Evolutionary conservation across 2,113 vertebrate genomes (phyloP), one percentile per base, ranked within the genome.

Genomic region (Nettapus auritus): DNA sequence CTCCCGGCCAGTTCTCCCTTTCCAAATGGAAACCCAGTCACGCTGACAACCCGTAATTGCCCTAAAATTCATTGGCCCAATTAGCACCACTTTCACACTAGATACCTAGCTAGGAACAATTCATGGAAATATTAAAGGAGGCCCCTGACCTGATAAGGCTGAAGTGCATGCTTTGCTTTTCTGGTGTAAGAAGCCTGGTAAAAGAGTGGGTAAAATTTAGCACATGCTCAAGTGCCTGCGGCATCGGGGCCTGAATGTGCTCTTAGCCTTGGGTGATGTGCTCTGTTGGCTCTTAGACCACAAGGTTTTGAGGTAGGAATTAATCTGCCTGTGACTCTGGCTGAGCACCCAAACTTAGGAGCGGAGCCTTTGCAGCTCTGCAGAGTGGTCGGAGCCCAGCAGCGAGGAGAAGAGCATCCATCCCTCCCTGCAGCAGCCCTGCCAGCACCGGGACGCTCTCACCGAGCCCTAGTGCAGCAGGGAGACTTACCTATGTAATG

Each of bases 101-200:
- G 81, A 82, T 79, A 93, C 94, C 92, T 86, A 90, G 40, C 86
- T 63, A 77, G 81, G 83, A 96, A 93, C 94, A 97, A 96, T 96
- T 96, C 87, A 12, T 96, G 90, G 90, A 96, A 94, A 94, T 92
- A 93, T 92, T 95, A 88, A 91, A 95, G 48, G 92, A 89, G 94
- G 93, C 94, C 93, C 90, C 96, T 92, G 93, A 95, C 90, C 90
- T 89, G 93, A 93, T 96, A 97, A 96, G 93, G 89, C 67, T 96
- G 78, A 89, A 94, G 87, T 91, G 84, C 5, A 5, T 46, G 23
- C 52, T 79, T 96, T 57, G 66, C 92, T 93, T 90, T 93, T 86
- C 83, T 84, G 33, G 15, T 55, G 48, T 62, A 70, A 34, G 36
- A 4, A 93, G 36, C n/a, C 74, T 69, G 76, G 56, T 68, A 28